Evolutionary conservation across 92 coral and sea anemone species (phyloP), one percentile per base, ranked within the genome.

Genomic region (Porites divaricata): DNA sequence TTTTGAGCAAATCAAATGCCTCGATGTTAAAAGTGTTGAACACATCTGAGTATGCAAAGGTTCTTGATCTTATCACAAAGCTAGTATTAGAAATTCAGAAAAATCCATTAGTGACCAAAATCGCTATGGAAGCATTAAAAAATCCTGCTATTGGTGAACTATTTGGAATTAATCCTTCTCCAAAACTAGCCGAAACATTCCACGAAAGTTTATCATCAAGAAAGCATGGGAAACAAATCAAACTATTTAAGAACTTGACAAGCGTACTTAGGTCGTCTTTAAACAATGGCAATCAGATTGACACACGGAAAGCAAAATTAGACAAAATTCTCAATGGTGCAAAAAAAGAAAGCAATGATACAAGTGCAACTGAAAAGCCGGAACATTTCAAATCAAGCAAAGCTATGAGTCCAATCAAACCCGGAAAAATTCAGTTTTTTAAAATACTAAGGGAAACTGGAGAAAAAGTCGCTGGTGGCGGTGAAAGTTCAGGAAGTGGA

Each of bases 51-150:
- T 63, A 72, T 24, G 79, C 72, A 3, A 72, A 67, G 12, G 72
- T 79, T 15, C 58, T 82, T 10, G 63, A 54, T 22, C 86, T 82
- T 7, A 80, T 79, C 52, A 74, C 89, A 19, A 75, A 81, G 75
- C 80, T 86, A 41, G 68, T 83, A 11, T 15, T 79, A 17, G 89
- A 91, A 67, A 83, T 88, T 61, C 80, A 90, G 51, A 79, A 63
- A 24, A 84, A 76, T 63, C 70, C 94, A 22, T 21, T 85, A 24
- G 91, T 83, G 71, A 71, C 89, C 16, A 91, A 80, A 70, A 79
- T 88, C 61, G 94, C 91, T 0, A 23, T 80, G n/a, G 86, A 91
- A 62, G 94, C 94, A 4, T 63, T 91, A 26, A 83, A 70, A 53
- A 84, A 79, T 75, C 94, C 94, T 19, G 66, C 80, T 26, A 73